Evolutionary conservation across 1,140 invertebrate genomes (phyloP), one percentile per base, ranked within the genome.

Genomic region (Belonocnema kinseyi): DNA sequence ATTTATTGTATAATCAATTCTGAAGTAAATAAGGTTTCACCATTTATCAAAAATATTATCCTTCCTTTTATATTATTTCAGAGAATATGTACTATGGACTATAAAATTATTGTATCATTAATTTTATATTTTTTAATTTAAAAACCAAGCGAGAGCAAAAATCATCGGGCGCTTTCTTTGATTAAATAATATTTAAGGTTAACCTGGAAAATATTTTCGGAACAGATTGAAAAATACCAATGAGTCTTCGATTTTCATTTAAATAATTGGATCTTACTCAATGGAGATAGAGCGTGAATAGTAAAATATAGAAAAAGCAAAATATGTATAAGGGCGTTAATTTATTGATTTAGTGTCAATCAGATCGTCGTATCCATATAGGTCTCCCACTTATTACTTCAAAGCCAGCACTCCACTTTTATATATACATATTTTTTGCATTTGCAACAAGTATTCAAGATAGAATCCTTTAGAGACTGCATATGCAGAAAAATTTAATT

Each of bases 271-370:
- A 33, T 33, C 3, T 33, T 26, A 61, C 58, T 61, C 33, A 26
- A 61, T 14, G 19, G 58, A 61, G 33, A 21, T 61, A 1, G 19
- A 33, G 33, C 33, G 56, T 21, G 12, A 58, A 58, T 13, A 61
- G 58, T 61, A 26, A 61, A 61, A 21, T 61, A 33, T 26, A 61
- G 0, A 12, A 8, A 61, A 13, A 61, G 19, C 16, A 26, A 61
- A 61, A 61, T 61, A 4, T 33, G 21, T 21, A 21, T 26, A 21
- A 19, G 54, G 26, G 54, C 54, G 17, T 21, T 10, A 13, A 61
- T 61, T 61, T 61, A 61, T 61, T 26, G 58, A 61, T 61, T 33
- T 26, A 26, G 21, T 61, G 58, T 61, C 58, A 13, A 33, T 61
- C 58, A 61, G 21, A 61, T 61, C 16, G 33, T 61, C 7, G 14